Conservation (phyloP, 2,797 vertebrate genomes). For the Sebastes hubbsi region DNA sequence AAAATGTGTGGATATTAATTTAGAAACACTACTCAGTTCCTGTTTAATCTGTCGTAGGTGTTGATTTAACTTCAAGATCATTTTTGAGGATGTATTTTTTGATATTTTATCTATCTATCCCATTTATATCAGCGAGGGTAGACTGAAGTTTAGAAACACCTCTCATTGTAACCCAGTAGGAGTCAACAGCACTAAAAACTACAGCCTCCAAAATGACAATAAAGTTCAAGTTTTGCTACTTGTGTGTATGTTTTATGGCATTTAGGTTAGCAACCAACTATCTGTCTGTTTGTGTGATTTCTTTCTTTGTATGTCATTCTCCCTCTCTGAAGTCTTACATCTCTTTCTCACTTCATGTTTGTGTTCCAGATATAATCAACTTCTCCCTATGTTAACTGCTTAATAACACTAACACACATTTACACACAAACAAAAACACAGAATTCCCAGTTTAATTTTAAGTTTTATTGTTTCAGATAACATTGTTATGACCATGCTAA, state of each 20-base stretch:
- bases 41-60: not conserved
- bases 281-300: not conserved
- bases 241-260: not conserved
- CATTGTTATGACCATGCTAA: constrained; percentile 67
- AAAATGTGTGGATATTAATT: not conserved
- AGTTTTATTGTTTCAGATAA: constrained; percentile 71
- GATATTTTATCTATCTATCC: not conserved
- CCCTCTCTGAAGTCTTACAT: not conserved
- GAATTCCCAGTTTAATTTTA: not conserved
- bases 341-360: not conserved
- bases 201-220: no score
- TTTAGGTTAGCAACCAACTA: not conserved
- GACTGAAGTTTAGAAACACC: not conserved
- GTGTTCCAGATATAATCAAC: not conserved
- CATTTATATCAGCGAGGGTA: not conserved
- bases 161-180: not conserved
- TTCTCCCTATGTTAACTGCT: not conserved
- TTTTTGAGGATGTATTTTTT: not conserved
- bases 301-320: not conserved
- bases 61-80: not conserved
- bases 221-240: not conserved
- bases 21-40: not conserved
- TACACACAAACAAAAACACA: constrained; percentile 23
- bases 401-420: constrained; percentile 12
- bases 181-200: no score